Conservation (phyloP, 2,113 vertebrate species). For the Strigops habroptila region DNA sequence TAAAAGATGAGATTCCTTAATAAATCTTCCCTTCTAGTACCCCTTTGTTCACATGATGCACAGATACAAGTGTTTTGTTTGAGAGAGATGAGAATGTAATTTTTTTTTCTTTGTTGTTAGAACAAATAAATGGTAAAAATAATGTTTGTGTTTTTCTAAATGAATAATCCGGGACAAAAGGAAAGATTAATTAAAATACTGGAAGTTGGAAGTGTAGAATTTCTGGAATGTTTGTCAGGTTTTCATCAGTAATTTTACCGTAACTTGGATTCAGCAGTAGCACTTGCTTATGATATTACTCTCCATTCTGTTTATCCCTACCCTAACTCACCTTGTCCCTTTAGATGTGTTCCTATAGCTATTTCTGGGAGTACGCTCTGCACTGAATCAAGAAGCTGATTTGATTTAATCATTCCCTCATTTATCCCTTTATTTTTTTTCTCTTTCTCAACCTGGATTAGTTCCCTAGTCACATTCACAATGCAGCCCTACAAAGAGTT, state of each 20-base stretch:
- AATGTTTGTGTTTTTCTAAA: background rate
- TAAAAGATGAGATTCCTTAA: background rate
- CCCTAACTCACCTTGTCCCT: background rate
- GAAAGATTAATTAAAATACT: background rate
- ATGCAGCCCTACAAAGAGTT: background rate
- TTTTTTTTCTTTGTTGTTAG: background rate
- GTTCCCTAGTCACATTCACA: background rate
- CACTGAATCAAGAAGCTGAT: background rate
- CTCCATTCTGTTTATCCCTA: background rate
- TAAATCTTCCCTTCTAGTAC: background rate
- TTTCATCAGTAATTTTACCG: background rate
- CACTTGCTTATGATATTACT: background rate
- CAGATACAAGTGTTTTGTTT: background rate
- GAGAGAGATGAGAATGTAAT: background rate
- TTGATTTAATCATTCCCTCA: conserved; percentile 1
- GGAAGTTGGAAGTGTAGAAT: background rate
- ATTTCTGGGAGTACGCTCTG: background rate
- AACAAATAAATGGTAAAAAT: background rate
- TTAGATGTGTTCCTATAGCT: background rate
- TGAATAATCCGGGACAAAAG: background rate
- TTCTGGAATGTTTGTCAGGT: background rate
- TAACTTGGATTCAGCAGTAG: background rate
- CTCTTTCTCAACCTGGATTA: background rate
- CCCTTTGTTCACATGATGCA: background rate
- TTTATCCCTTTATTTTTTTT: background rate